Percentiles rank a stretch among this genome's conserved stretches.
phyloP scores from a whole-genome alignment of 2,797 vertebrate genomes.

The Hyperoplus lanceolatus region DNA sequence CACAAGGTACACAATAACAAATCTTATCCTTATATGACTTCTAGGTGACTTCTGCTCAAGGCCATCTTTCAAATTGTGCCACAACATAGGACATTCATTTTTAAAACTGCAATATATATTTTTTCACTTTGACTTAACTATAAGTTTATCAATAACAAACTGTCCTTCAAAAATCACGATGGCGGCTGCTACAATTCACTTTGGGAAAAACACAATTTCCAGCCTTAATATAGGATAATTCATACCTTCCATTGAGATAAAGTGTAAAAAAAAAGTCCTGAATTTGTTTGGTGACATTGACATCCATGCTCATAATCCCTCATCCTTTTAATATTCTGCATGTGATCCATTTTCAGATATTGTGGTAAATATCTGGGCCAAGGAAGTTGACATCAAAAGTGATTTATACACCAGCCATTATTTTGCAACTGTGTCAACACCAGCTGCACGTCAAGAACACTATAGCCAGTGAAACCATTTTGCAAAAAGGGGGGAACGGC shows the following conservation, averaged over 20 bases:
- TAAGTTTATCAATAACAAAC: constrained; percentile 41
- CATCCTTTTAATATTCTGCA: constrained; percentile 56
- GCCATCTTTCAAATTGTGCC: constrained; percentile 26
- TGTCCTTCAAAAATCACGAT: constrained; percentile 37
- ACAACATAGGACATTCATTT: constrained; percentile 22
- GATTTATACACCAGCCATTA: constrained; percentile 57
- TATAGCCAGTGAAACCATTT: constrained; percentile 48
- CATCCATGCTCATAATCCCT: constrained; percentile 26
- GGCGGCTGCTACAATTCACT: constrained; percentile 25
- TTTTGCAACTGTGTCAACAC: constrained; percentile 64
- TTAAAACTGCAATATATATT: constrained; percentile 22
- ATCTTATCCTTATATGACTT: constrained; percentile 20
- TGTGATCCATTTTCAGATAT: constrained; percentile 45
- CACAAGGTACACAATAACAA: constrained; percentile 52
- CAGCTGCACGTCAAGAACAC: constrained; percentile 56
- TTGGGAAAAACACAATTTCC: constrained; percentile 29
- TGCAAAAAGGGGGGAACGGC: constrained; percentile 7
- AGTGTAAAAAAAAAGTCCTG: background rate
- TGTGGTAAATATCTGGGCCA: constrained; percentile 28
- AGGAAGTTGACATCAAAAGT: constrained; percentile 51
- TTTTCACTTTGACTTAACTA: constrained; percentile 19
- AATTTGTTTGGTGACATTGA: constrained; percentile 15
- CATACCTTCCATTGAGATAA: constrained; percentile 18
- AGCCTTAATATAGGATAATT: constrained; percentile 20
- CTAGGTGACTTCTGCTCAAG: background rate